Percentiles rank a stretch among this genome's conserved stretches.
Conservation (phyloP, 2,113 vertebrate species). For the Papio anubis region DNA sequence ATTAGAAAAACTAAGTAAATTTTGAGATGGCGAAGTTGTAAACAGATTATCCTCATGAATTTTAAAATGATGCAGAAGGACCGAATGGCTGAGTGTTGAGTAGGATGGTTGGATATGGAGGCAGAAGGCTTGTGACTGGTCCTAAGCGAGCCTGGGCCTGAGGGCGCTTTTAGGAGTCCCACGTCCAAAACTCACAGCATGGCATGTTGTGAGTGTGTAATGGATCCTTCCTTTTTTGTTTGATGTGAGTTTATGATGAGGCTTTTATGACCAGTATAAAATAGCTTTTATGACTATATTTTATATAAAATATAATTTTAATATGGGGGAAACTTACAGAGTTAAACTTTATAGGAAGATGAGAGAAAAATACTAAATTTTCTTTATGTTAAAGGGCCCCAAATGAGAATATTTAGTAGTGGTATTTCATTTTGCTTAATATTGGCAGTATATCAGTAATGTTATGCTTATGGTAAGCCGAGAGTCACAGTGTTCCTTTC, state of each 20-base stretch:
- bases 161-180: not conserved
- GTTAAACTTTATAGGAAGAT: conserved; percentile 56
- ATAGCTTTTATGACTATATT: conserved; percentile 40
- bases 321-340: conserved; percentile 51
- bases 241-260: not conserved
- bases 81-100: not conserved
- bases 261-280: conserved; percentile 46
- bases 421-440: not conserved
- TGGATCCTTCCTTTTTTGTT: not conserved
- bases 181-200: not conserved
- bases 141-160: not conserved
- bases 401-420: not conserved
- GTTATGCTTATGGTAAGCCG: not conserved
- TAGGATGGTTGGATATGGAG: not conserved
- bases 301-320: conserved; percentile 67
- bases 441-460: conserved; percentile 10
- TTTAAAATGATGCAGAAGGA: not conserved
- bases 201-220: not conserved
- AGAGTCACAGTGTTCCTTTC: not conserved
- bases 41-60: not conserved
- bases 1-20: not conserved
- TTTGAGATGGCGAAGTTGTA: not conserved
- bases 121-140: not conserved
- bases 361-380: conserved; percentile 66
- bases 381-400: not conserved